Evolutionary conservation across 2,797 vertebrate genomes (phyloP).

Genomic region (Uromys caudimaculatus): DNA sequence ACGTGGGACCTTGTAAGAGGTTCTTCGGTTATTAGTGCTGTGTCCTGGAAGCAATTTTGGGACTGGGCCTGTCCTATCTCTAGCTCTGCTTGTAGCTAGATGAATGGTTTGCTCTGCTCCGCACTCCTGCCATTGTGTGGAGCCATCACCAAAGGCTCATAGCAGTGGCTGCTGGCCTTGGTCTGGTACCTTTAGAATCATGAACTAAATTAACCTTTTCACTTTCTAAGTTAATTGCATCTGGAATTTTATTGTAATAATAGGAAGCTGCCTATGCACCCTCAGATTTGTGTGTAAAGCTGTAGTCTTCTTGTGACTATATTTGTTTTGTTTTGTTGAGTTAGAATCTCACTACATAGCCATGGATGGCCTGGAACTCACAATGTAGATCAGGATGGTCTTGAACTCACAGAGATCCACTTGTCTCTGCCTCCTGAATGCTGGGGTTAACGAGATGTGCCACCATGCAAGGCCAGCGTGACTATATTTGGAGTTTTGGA

Average conservation of each 20-base stretch:
- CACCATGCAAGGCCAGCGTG: no score
- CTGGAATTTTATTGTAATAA: neutral
- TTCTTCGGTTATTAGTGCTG: neutral
- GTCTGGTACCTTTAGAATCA: neutral
- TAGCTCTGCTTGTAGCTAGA: neutral
- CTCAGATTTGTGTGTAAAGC: neutral
- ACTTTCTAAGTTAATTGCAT: neutral
- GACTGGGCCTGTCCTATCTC: neutral
- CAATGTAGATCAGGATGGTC: neutral
- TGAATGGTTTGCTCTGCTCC: neutral
- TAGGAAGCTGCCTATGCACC: neutral
- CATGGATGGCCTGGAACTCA: neutral
- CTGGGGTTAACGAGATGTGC: no score
- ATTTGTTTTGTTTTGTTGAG: neutral
- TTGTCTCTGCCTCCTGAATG: neutral
- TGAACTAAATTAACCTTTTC: neutral
- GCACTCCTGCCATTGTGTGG: neutral
- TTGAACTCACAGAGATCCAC: neutral
- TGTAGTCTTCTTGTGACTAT: neutral
- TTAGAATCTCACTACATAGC: neutral
- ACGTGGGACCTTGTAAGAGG: neutral
- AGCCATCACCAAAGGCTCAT: neutral
- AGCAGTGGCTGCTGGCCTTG: neutral
- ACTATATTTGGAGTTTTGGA: neutral
- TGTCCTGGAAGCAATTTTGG: neutral